Evolutionary conservation across 2,797 vertebrate species (phyloP), one percentile per base, ranked within the genome.

Genomic region (Triplophysa yarkandensis): DNA sequence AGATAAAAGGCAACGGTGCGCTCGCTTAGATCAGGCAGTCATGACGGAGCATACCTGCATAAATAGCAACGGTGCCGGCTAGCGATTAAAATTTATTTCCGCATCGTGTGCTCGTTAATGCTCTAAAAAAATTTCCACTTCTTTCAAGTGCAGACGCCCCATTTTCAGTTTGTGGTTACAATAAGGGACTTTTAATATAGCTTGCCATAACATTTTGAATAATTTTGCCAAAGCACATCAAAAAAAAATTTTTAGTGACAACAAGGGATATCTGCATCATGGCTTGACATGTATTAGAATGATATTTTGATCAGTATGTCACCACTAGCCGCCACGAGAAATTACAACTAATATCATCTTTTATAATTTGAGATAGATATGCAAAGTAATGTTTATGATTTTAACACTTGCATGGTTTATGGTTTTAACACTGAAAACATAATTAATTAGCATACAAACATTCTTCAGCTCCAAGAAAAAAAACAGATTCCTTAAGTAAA

Each of bases 1-100:
- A 44, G 67, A 71, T 76, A 39, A 50, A 61, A 76, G 46, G 78
- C 71, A 48, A 55, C 30, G 21, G 21, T 17, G 28, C 27, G 16
- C 65, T 34, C 4, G n/a, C 65, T 14, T 17, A 6, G 69, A 74
- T 68, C 66, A 54, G 54, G 68, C 50, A 63, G 39, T 43, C 23
- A 39, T 43, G 72, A 73, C 48, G 55, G 25, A 74, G 50, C 23
- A 44, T 39, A 17, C 52, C 52, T 13, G 25, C 39, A 77, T 57
- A 70, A 71, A 77, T 34, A 71, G 67, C 32, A 10, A 52, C 50
- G 30, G 41, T 4, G 28, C 46, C 46, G 36, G 39, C 58, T 55
- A 70, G 23, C 9, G 13, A 21, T 55, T 55, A 32, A 73, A 73
- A 73, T 57, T 2, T 3, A 52, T n/a, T 34, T 34, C 30, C 14